A percentile compares a stretch with the other conserved stretches of the same genome.
These are phyloP conservation scores for Cinclus cinclus DNA, from an alignment of 2,113 vertebrate species.

Conservation along the genomic window DNA sequence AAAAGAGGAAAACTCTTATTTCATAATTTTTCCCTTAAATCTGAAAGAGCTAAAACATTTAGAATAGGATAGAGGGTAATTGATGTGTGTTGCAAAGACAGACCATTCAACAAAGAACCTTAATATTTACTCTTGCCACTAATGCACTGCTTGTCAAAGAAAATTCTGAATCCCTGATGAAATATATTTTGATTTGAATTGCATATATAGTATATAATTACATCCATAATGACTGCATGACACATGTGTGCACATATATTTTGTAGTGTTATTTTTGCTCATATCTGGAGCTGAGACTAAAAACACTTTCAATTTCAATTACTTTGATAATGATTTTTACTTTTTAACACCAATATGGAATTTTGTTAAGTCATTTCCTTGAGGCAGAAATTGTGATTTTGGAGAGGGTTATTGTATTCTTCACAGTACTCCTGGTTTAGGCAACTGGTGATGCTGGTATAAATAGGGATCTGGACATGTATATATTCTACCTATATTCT, in stretches of 20 bases:
- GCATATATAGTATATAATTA: background rate
- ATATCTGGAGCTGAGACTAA: background rate
- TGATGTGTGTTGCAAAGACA: background rate
- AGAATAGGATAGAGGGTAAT: background rate
- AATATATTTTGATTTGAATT: background rate
- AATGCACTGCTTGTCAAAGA: background rate
- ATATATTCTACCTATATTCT: background rate
- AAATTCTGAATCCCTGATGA: background rate
- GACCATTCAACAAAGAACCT: background rate
- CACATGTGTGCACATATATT: background rate
- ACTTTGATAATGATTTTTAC: background rate
- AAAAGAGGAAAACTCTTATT: background rate
- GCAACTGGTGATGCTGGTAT: background rate
- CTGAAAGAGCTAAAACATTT: background rate
- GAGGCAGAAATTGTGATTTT: background rate
- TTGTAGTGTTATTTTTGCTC: background rate
- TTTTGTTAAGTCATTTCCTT: background rate
- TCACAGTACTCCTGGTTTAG: background rate
- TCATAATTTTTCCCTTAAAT: background rate
- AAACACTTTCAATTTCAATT: background rate
- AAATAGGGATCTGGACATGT: fast-evolving
- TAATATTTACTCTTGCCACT: background rate
- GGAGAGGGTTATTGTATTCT: background rate
- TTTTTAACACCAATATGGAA: background rate
- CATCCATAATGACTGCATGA: background rate